A percentile compares a stretch with the other conserved stretches of the same genome.
Conservation (phyloP, 2,888 invertebrate genomes). For the Mamestra brassicae region DNA sequence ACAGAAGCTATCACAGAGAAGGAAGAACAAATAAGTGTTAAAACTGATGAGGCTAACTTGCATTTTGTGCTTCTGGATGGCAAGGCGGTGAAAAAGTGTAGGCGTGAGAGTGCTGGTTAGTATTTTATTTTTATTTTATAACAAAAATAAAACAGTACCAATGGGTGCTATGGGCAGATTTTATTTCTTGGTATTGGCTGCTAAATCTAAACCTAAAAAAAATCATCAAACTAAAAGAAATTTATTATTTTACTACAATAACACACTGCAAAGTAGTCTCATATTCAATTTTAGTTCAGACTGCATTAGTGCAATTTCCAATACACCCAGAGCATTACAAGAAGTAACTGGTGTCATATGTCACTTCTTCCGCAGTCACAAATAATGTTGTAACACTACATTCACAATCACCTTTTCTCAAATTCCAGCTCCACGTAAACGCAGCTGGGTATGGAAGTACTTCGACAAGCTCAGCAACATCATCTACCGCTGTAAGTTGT, state of each 20-base stretch:
- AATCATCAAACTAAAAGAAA: background rate
- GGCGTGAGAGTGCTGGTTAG: constrained; percentile 53
- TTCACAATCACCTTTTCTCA: constrained; percentile 1
- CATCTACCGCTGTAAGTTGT: constrained; percentile 84
- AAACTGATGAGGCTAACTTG: constrained; percentile 69
- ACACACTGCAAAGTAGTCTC: background rate
- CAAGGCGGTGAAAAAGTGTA: constrained; percentile 58
- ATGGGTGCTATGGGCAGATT: no score
- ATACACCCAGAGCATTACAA: background rate
- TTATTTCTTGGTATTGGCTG: no score
- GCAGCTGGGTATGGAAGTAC: constrained; percentile 89
- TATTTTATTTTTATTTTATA: background rate
- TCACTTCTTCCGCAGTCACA: background rate
- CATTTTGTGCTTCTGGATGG: constrained; percentile 78
- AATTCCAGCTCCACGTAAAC: constrained; percentile 80
- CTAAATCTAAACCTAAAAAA: background rate
- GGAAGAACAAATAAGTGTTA: constrained; percentile 33
- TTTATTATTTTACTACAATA: no score
- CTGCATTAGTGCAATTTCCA: background rate
- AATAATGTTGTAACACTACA: background rate
- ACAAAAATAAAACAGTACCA: no score
- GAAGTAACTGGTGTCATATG: background rate
- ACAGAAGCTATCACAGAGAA: constrained; percentile 60
- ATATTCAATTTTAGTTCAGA: background rate
- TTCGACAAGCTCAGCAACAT: constrained; percentile 84